phyloP scores from a whole-genome alignment of 2,797 vertebrate species.

The Pantherophis vulpinus region DNA sequence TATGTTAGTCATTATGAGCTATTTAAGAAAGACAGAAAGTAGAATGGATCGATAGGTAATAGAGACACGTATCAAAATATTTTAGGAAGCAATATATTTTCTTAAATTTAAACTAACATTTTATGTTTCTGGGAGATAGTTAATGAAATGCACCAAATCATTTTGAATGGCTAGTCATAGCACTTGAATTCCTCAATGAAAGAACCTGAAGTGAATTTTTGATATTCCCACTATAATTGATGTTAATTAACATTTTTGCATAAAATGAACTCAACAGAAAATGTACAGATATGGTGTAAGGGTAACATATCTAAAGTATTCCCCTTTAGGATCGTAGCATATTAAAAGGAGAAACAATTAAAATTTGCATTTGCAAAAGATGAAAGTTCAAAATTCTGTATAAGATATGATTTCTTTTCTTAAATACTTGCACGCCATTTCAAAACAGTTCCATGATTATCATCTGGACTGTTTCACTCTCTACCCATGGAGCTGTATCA shows the following conservation, averaged over 20 bases:
- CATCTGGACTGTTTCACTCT: background rate
- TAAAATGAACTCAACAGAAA: conserved; percentile 1
- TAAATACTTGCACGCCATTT: background rate
- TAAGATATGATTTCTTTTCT: background rate
- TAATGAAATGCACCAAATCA: background rate
- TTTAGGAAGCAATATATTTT: background rate
- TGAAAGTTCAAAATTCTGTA: background rate
- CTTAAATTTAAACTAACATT: background rate
- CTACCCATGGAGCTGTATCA: too few species aligned
- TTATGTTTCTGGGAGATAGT: background rate
- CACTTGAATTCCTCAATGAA: background rate
- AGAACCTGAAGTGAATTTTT: background rate
- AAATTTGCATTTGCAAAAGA: background rate
- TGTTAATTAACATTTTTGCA: conserved; percentile 12
- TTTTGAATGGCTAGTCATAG: background rate
- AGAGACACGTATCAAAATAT: background rate
- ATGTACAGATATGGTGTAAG: background rate
- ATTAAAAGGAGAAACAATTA: background rate
- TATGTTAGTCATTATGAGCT: background rate
- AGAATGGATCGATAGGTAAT: background rate
- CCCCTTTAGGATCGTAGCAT: background rate
- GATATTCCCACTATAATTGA: conserved; percentile 8
- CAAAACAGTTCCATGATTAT: background rate
- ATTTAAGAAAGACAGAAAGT: background rate
- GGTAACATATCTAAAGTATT: background rate